Conservation (phyloP, 1,140 invertebrate species). For the Euwallacea fornicatus region DNA sequence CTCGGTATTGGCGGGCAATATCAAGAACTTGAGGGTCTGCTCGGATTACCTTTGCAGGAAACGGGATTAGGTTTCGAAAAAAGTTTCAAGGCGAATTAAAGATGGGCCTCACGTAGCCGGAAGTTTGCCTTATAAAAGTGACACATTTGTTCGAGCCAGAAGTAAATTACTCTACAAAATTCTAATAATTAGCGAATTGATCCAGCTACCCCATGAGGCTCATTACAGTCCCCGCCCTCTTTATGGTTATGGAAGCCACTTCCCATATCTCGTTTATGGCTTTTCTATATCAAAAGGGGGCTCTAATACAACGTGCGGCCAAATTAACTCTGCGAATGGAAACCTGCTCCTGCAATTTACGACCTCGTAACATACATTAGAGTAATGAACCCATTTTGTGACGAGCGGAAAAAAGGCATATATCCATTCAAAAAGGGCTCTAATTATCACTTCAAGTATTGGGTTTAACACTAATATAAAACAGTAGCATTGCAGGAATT, state of each 20-base stretch:
- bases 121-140: no score
- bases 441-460: not conserved
- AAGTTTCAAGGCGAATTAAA: no score
- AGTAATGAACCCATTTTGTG: no score
- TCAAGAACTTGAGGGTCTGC: constrained; percentile 4
- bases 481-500: constrained; percentile 28
- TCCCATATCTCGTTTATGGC: constrained; percentile 27
- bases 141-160: no score
- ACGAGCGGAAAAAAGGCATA: not conserved
- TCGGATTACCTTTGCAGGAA: constrained; percentile 10
- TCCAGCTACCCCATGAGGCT: constrained; percentile 18
- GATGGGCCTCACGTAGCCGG: no score
- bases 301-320: constrained; percentile 12
- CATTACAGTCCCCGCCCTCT: constrained; percentile 12
- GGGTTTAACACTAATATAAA: constrained; percentile 25
- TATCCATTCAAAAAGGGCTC: constrained; percentile 2
- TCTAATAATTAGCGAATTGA: constrained; percentile 29
- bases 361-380: not conserved
- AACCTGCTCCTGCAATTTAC: not conserved
- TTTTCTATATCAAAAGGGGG: constrained; percentile 25
- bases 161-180: no score
- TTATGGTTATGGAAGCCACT: constrained; percentile 31
- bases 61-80: not conserved
- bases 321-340: constrained; percentile 18
- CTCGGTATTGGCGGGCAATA: constrained; percentile 13